Evolutionary conservation across 2,797 vertebrate genomes (phyloP).

Genomic region (Glossophaga mutica): DNA sequence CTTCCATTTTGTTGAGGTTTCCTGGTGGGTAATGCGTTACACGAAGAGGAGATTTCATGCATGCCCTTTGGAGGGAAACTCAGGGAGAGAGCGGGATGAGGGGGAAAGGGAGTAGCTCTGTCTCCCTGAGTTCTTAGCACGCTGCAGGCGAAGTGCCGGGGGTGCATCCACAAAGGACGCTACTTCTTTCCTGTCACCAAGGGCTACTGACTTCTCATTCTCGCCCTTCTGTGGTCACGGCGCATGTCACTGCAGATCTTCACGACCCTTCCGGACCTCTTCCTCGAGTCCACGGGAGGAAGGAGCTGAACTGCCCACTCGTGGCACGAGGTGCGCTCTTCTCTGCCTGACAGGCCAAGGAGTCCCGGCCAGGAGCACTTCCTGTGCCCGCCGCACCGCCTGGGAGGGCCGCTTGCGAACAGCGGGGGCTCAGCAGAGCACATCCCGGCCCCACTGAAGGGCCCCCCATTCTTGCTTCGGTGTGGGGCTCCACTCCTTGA

Average conservation of each 20-base stretch:
- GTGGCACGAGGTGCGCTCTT: no score
- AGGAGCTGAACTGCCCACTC: neutral
- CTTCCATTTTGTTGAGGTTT: conserved; percentile 10
- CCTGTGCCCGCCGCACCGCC: neutral
- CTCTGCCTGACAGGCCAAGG: neutral
- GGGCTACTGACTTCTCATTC: conserved; percentile 76
- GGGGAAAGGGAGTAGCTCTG: conserved; percentile 56
- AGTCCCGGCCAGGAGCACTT: neutral
- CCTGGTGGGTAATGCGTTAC: neutral
- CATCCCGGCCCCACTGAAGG: neutral
- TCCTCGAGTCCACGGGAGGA: neutral
- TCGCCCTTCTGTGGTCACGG: conserved; percentile 66
- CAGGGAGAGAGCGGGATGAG: conserved; percentile 21
- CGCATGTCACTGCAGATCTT: neutral
- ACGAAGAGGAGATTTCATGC: neutral
- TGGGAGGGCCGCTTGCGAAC: neutral
- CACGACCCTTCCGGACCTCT: neutral
- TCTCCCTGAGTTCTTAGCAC: conserved; percentile 55
- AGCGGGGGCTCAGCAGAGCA: fast-evolving
- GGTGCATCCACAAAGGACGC: conserved; percentile 45
- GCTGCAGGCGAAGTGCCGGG: conserved; percentile 38
- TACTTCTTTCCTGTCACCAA: conserved; percentile 65
- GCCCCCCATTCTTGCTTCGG: neutral
- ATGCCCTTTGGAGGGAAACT: neutral
- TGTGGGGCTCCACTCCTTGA: neutral